Percentiles rank a stretch among this genome's conserved stretches.
Evolutionary conservation across 2,888 invertebrate species (phyloP).

Genomic region (Sminthurinus aureus): DNA sequence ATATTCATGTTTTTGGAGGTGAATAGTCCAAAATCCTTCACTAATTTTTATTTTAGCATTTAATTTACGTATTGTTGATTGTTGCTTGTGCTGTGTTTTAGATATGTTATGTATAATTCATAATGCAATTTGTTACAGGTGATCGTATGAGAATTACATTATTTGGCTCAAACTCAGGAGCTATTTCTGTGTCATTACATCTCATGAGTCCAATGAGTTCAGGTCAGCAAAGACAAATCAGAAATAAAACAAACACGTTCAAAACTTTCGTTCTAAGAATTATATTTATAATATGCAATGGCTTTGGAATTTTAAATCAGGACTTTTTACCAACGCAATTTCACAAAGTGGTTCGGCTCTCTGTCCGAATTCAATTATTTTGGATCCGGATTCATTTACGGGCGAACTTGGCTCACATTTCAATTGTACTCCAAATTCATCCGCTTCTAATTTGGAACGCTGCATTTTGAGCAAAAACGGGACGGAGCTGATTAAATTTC

Average conservation of each 20-base stretch:
- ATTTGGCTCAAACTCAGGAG: constrained; percentile 45
- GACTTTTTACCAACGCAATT: constrained; percentile 24
- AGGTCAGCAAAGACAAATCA: constrained; percentile 23
- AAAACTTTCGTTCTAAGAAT: neutral
- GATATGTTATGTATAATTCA: too few relatives aligned
- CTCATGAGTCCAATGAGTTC: constrained; percentile 44
- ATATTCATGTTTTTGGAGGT: constrained; percentile 50
- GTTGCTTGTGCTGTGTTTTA: too few relatives aligned
- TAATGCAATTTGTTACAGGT: neutral
- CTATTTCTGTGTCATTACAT: constrained; percentile 44
- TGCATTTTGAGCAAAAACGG: constrained; percentile 11
- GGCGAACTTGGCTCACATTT: neutral
- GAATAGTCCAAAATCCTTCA: neutral
- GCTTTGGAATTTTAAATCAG: neutral
- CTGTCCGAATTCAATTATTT: constrained; percentile 19
- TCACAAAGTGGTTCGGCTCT: constrained; percentile 19
- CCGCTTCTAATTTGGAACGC: neutral
- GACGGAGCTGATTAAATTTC: constrained; percentile 11
- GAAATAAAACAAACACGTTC: neutral
- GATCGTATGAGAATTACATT: constrained; percentile 42
- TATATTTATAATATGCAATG: neutral
- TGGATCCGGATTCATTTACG: neutral
- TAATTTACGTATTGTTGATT: neutral
- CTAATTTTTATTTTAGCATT: neutral
- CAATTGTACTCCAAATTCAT: constrained; percentile 1